phyloP scores from a whole-genome alignment of 2,888 invertebrate species.

The Microplitis deprimator region DNA sequence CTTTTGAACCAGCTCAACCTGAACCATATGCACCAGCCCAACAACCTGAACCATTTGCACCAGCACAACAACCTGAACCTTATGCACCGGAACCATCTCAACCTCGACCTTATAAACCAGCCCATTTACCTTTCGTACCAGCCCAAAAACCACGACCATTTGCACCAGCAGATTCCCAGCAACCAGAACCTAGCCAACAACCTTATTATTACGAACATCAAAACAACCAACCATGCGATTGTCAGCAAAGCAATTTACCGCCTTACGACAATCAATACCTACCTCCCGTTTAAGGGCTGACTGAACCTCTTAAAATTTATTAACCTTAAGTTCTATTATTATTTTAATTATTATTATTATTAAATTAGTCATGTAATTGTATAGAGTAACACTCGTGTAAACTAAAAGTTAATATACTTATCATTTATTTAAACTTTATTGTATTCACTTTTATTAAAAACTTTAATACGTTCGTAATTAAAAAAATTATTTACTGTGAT shows the following conservation, averaged over 20 bases:
- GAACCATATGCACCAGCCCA: not conserved
- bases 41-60: not conserved
- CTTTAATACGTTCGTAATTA: not conserved
- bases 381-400: not conserved
- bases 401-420: not conserved
- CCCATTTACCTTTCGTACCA: not conserved
- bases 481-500: conserved; percentile 12
- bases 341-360: conserved; percentile 17
- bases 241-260: conserved; percentile 58
- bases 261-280: conserved; percentile 52
- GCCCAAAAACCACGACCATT: not conserved
- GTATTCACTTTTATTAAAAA: not conserved
- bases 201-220: conserved; percentile 37
- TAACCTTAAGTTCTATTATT: conserved; percentile 10
- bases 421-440: not conserved
- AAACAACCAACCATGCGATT: conserved; percentile 55
- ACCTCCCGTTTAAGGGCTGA: conserved; percentile 50
- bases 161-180: not conserved
- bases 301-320: conserved; percentile 35
- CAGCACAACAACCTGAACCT: not conserved
- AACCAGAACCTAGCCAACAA: not conserved
- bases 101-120: conserved; percentile 1
- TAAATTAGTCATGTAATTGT: not conserved
- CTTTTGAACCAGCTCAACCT: not conserved
- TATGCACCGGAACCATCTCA: not conserved